Evolutionary conservation across 23 tunicate genomes (phyloP).

Genomic region (Trididemnum nubilum): DNA sequence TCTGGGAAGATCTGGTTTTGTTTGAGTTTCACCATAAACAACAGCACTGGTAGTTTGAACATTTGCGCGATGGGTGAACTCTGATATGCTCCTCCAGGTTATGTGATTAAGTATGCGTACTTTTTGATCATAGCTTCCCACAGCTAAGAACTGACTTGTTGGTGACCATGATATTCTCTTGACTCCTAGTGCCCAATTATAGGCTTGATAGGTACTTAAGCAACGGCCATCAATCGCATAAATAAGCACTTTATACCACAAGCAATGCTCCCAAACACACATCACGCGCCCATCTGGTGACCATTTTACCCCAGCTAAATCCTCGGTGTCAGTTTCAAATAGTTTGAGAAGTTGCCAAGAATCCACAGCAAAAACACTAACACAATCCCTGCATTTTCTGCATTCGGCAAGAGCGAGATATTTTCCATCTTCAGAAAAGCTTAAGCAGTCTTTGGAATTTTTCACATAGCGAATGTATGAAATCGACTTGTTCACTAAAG

Average conservation of each 20-base stretch:
- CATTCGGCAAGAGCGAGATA: constrained; percentile 87
- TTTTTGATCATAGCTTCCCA: constrained; percentile 90
- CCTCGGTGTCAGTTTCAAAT: constrained; percentile 90
- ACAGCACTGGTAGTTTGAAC: constrained; percentile 46
- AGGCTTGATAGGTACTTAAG: constrained; percentile 72
- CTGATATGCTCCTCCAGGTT: constrained; percentile 88
- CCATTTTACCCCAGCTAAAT: constrained; percentile 81
- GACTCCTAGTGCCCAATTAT: constrained; percentile 92
- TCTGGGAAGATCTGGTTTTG: constrained; percentile 31
- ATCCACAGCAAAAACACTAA: constrained; percentile 73
- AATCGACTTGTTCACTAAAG: constrained; percentile 89
- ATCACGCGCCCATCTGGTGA: constrained; percentile 91
- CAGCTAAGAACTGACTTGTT: constrained; percentile 92
- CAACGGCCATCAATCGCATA: constrained; percentile 96
- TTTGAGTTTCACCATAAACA: constrained; percentile 66
- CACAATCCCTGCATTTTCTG: constrained; percentile 85
- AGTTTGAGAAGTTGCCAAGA: constrained; percentile 92
- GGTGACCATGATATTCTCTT: constrained; percentile 86
- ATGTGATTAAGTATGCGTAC: constrained; percentile 81
- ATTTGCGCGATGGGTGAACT: constrained; percentile 57
- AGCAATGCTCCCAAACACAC: constrained; percentile 84
- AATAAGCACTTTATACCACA: constrained; percentile 87
- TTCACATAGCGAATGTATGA: constrained; percentile 87
- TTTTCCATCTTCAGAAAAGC: constrained; percentile 81
- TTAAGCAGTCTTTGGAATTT: constrained; percentile 87